Percentiles rank a stretch among this genome's conserved stretches.
Evolutionary conservation across 2,888 invertebrate genomes (phyloP).

Genomic region (Acleris cristana): DNA sequence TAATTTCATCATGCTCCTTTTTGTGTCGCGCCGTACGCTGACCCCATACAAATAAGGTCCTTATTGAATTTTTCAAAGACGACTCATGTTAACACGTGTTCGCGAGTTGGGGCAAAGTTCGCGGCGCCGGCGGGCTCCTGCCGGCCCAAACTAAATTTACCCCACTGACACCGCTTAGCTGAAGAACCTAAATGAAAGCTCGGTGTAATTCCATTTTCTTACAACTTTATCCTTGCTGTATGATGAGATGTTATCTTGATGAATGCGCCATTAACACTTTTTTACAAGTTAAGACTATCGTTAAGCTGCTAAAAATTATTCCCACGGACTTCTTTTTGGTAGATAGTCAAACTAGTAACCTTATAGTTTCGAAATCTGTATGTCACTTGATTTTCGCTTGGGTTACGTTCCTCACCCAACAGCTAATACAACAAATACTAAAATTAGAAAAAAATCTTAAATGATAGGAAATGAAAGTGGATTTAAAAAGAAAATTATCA

Average conservation of each 20-base stretch:
- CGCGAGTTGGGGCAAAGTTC: constrained; percentile 68
- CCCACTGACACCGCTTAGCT: constrained; percentile 65
- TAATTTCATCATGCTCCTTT: constrained; percentile 79
- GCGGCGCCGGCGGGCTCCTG: constrained; percentile 54
- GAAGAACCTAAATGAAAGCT: constrained; percentile 51
- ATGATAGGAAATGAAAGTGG: too few species aligned
- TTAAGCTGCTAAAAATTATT: too few species aligned
- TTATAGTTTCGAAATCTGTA: too few species aligned
- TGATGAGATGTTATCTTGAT: neutral
- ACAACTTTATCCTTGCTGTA: constrained; percentile 39
- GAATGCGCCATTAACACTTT: neutral
- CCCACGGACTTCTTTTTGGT: too few species aligned
- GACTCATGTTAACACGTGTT: constrained; percentile 79
- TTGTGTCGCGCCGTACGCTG: constrained; percentile 74
- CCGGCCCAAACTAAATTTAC: constrained; percentile 77
- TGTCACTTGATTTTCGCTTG: too few species aligned
- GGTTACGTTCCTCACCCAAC: too few species aligned
- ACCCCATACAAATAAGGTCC: constrained; percentile 81
- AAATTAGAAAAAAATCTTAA: too few species aligned
- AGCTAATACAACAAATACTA: too few species aligned
- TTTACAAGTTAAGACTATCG: too few species aligned
- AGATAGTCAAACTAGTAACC: too few species aligned
- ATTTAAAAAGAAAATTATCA: too few species aligned
- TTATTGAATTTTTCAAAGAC: constrained; percentile 81
- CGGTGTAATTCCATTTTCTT: constrained; percentile 61